Evolutionary conservation across 1,140 invertebrate genomes (phyloP).

Genomic region (Pemphigus obesinymphae): DNA sequence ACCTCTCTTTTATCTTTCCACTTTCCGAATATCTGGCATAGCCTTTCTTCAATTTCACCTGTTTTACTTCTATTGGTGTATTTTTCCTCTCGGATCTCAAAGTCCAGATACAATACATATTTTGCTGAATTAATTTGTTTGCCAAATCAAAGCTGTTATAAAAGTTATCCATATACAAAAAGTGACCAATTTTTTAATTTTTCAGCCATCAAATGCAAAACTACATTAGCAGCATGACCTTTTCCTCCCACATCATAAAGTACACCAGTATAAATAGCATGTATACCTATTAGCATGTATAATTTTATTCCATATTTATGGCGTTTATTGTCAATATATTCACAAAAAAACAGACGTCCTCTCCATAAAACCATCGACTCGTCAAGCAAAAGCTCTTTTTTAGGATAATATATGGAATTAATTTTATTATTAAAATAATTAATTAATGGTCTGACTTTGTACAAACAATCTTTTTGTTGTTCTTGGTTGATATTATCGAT

Average conservation of each 20-base stretch:
- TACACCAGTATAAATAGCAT: background rate
- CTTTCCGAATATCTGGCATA: background rate
- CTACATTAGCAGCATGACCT: background rate
- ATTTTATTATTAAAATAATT: slow-evolving; percentile 22
- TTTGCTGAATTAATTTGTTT: background rate
- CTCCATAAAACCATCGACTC: background rate
- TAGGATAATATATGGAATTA: background rate
- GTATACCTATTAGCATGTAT: background rate
- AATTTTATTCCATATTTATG: background rate
- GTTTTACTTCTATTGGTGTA: background rate
- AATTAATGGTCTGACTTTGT: slow-evolving; percentile 4
- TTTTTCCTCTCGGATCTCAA: background rate
- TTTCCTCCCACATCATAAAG: background rate
- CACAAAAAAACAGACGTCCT: background rate
- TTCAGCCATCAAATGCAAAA: background rate
- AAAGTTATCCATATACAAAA: too few species aligned
- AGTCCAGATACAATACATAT: background rate
- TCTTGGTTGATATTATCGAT: background rate
- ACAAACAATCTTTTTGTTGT: background rate
- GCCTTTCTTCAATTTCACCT: background rate
- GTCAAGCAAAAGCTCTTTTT: background rate
- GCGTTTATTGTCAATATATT: slow-evolving; percentile 2
- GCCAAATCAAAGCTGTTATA: background rate
- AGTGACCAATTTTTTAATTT: too few species aligned
- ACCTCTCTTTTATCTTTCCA: background rate